These are phyloP conservation scores for Sorex araneus DNA, from an alignment of 2,113 vertebrate species.

Conservation along the genomic window DNA sequence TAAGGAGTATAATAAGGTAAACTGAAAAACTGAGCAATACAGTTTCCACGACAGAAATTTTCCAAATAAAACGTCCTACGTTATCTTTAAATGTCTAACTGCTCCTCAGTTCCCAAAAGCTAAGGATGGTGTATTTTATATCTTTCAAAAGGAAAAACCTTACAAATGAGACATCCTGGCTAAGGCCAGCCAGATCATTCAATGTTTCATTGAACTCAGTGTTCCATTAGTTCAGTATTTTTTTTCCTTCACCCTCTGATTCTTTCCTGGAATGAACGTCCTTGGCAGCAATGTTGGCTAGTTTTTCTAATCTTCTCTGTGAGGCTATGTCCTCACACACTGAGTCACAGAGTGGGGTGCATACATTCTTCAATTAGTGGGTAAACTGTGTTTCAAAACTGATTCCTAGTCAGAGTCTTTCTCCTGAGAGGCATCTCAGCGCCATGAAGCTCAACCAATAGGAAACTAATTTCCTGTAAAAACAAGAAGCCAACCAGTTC, in stretches of 20 bases:
- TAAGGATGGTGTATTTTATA: background rate
- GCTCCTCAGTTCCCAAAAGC: background rate
- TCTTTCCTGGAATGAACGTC: constrained; percentile 4
- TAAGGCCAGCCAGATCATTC: background rate
- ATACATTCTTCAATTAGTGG: background rate
- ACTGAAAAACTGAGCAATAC: background rate
- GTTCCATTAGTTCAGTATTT: background rate
- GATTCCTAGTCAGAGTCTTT: background rate
- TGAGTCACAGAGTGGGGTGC: background rate
- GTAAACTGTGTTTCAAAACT: constrained; percentile 23
- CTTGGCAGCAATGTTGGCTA: background rate
- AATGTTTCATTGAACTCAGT: background rate
- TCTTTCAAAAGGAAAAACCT: background rate
- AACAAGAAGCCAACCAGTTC: background rate
- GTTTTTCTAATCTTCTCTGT: background rate
- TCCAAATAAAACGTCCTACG: background rate
- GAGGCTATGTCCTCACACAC: background rate
- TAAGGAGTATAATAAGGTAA: background rate
- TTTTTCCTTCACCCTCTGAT: constrained; percentile 25
- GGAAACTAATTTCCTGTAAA: constrained; percentile 62
- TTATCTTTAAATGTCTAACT: background rate
- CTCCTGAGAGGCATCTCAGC: constrained; percentile 14
- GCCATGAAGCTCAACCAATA: background rate
- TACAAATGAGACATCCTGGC: constrained; percentile 23
- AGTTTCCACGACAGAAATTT: background rate